Evolutionary conservation across 2,888 invertebrate species (phyloP).

Genomic region (Drosophila recens): DNA sequence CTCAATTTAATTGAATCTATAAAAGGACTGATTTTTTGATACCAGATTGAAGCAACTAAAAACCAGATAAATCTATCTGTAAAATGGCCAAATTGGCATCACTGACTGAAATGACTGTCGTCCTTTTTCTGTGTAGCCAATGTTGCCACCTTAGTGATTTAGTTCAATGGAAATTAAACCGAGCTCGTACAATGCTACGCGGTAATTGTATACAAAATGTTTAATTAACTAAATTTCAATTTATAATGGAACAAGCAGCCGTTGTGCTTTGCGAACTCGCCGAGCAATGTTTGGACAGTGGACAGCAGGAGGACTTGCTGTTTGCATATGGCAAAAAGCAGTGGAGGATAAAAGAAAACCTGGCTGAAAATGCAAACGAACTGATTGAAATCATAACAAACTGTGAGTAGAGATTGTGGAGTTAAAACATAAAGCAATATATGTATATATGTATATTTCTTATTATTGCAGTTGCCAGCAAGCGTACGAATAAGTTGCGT

Average conservation of each 20-base stretch:
- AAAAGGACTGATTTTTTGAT: too few species aligned
- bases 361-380: constrained; percentile 10
- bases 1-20: too few species aligned
- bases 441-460: background rate
- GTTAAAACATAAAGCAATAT: background rate
- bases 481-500: constrained; percentile 47
- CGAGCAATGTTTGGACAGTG: constrained; percentile 10
- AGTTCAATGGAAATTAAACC: too few species aligned
- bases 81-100: too few species aligned
- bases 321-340: constrained; percentile 27
- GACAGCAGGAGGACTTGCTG: background rate
- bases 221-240: background rate
- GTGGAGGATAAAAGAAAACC: constrained; percentile 31
- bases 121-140: too few species aligned
- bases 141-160: too few species aligned
- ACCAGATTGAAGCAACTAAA: too few species aligned
- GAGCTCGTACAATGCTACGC: too few species aligned
- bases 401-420: constrained; percentile 24
- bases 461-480: constrained; percentile 33
- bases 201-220: constrained; percentile 1
- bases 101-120: too few species aligned
- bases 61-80: too few species aligned
- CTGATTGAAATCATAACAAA: constrained; percentile 20
- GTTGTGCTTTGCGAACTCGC: constrained; percentile 47
- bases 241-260: constrained; percentile 15